A percentile compares a stretch with the other conserved stretches of the same genome.
Conservation (phyloP, 1,140 invertebrate genomes). For the Hypothenemus hampei region DNA sequence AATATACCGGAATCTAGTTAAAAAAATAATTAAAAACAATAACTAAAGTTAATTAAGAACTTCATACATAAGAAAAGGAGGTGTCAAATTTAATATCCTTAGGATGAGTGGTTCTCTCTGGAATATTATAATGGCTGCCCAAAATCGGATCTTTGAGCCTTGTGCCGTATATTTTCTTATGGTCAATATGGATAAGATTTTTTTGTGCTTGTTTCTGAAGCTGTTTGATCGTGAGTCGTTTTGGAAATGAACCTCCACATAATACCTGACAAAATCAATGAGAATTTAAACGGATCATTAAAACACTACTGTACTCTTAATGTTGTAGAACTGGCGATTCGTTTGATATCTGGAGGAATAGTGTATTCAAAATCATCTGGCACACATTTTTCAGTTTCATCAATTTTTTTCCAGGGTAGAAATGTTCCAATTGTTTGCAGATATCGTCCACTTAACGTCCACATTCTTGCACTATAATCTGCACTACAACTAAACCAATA, state of each 20-base stretch:
- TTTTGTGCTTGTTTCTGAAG: conserved; percentile 34
- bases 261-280: conserved; percentile 30
- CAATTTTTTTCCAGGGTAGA: conserved; percentile 51
- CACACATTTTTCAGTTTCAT: conserved; percentile 36
- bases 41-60: neutral
- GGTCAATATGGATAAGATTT: conserved; percentile 33
- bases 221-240: conserved; percentile 38
- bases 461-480: conserved; percentile 65
- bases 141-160: conserved; percentile 39
- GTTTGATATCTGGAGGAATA: conserved; percentile 60
- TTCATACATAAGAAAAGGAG: conserved; percentile 41
- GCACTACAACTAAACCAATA: conserved; percentile 55
- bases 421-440: conserved; percentile 63
- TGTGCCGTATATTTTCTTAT: conserved; percentile 40
- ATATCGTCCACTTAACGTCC: conserved; percentile 63
- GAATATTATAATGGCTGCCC: conserved; percentile 40
- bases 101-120: conserved; percentile 33
- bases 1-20: conserved; percentile 40
- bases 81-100: conserved; percentile 41
- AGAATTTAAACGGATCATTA: neutral
- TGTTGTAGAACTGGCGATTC: conserved; percentile 61
- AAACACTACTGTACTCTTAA: conserved; percentile 48
- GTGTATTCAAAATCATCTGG: conserved; percentile 42
- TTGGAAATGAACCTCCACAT: conserved; percentile 34
- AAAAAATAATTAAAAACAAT: neutral